Percentiles rank a stretch among this genome's conserved stretches.
phyloP scores from a whole-genome alignment of 1,140 invertebrate species.

The Brachionus rotundiformis region DNA sequence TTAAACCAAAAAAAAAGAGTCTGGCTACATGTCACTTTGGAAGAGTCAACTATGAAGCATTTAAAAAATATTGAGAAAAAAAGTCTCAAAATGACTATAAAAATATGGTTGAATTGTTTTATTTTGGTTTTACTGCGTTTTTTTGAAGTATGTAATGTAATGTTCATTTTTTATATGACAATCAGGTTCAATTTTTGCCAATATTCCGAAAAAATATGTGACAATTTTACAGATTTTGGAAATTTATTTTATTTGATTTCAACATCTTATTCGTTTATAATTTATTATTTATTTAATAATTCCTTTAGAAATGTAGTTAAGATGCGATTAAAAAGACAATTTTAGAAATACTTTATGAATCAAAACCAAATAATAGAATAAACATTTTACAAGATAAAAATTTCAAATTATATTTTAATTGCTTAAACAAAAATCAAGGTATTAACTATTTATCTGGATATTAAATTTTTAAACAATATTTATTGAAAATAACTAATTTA shows the following conservation, averaged over 20 bases:
- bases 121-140: neutral
- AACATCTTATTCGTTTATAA: neutral
- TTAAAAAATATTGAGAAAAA: neutral
- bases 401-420: too few species aligned
- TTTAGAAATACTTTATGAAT: too few species aligned
- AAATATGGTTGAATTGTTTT: neutral
- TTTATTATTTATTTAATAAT: neutral
- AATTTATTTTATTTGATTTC: neutral
- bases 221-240: neutral
- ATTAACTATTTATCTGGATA: too few species aligned
- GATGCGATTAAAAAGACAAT: too few species aligned
- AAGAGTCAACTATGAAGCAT: neutral
- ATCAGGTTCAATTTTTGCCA: neutral
- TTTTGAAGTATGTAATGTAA: neutral
- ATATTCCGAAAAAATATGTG: neutral
- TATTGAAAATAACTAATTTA: too few species aligned
- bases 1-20: neutral
- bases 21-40: neutral
- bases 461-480: too few species aligned
- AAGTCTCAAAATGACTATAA: neutral
- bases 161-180: neutral
- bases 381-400: too few species aligned
- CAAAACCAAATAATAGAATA: too few species aligned
- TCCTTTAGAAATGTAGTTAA: neutral
- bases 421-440: too few species aligned